Base-by-base conservation (phyloP, 2,113 vertebrate genomes). In the Rhynchomys soricoides region DNA sequence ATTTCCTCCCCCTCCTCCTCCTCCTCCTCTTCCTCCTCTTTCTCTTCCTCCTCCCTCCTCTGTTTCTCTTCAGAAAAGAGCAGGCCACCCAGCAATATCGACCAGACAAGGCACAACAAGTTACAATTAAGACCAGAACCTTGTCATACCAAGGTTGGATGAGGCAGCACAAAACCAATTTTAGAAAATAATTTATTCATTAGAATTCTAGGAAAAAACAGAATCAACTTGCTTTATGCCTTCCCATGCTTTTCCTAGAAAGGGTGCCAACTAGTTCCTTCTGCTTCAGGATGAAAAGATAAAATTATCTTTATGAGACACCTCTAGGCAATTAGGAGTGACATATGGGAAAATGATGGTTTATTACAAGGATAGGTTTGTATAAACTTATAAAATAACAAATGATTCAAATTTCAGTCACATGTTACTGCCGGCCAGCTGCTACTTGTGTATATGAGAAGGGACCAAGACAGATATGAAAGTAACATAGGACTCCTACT, bases 341-440 rank as follows among this genome's bases (percentile, higher is more conserved):
- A 78, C 81, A 96, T 68, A 87, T n/a, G 82, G 91, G 11, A 55
- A 68, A 91, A 48, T 1, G 26, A 82, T 79, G 37, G 37, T 89
- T 93, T 95, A 94, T 90, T 43, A 92, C 59, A 82, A 45, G 62
- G 66, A 64, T 11, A 55, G 37, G 55, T 91, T 95, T 87, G 68
- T 87, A 62, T 37, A 75, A 96, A 74, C 86, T 71, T 95, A 24
- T 87, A 73, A 92, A 74, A 92, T 68, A 93, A 86, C 11, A 77
- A 87, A 64, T 31, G 52, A 77, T 70, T 82, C 43, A 55, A 75
- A 90, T n/a, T 94, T 88, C 75, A 91, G 45, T 90, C 94, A 93
- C 10, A 70, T n/a, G 94, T 86, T 86, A 52, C 83, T 86, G 95
- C 94, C 92, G 8, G 93, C 86, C 90, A 97, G 86, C 85, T 97